These are phyloP conservation scores for Rhineura floridana DNA, from an alignment of 2,113 vertebrate species.

Conservation along the genomic window DNA sequence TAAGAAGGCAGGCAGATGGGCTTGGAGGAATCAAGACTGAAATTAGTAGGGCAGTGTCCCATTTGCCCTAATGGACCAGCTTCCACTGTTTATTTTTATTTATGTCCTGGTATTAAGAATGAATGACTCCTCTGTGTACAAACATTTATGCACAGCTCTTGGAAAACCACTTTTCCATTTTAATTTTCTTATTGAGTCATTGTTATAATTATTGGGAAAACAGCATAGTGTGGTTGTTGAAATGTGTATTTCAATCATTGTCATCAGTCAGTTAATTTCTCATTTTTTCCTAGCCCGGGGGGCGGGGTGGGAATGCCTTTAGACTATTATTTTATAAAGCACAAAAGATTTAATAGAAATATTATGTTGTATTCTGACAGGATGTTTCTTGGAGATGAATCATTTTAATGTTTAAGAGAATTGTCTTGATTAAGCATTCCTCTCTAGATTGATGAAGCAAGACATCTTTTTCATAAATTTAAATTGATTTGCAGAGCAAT, in stretches of 20 bases:
- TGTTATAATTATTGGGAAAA: slow-evolving; percentile 36
- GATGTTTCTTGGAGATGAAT: slow-evolving; percentile 11
- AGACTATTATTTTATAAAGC: slow-evolving; percentile 22
- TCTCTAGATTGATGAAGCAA: slow-evolving; percentile 14
- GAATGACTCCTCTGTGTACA: not conserved
- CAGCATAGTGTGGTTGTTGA: slow-evolving; percentile 20
- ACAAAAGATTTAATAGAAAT: not conserved
- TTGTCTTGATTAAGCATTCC: slow-evolving; percentile 27
- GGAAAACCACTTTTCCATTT: slow-evolving; percentile 23
- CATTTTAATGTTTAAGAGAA: not conserved
- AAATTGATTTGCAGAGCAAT: not conserved
- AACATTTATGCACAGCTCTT: not conserved
- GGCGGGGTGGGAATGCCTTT: slow-evolving; percentile 32
- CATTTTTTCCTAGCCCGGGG: slow-evolving; percentile 37
- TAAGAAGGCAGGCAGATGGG: too few relatives aligned
- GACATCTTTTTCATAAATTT: slow-evolving; percentile 12
- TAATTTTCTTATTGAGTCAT: slow-evolving; percentile 31
- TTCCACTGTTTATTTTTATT: too few relatives aligned
- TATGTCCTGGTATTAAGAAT: not conserved
- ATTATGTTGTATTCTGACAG: slow-evolving; percentile 6
- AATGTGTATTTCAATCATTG: slow-evolving; percentile 50
- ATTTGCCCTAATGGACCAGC: too few relatives aligned
- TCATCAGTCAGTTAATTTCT: slow-evolving; percentile 31
- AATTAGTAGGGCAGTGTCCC: too few relatives aligned
- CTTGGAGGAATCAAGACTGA: too few relatives aligned